Base-by-base conservation (phyloP, 1,140 invertebrate species). In the Neodiprion virginianus region DNA sequence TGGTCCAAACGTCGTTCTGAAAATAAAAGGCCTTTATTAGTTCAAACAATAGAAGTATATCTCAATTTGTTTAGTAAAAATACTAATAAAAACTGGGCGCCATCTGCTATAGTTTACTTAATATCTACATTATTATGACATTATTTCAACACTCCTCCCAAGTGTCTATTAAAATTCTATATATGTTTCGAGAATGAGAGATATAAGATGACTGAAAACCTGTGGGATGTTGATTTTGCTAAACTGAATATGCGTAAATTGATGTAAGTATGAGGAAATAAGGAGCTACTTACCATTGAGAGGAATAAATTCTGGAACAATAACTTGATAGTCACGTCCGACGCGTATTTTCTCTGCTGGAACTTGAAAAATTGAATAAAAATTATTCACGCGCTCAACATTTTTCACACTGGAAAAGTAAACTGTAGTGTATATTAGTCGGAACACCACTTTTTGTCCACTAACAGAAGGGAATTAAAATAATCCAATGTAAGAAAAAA, bases 291-390 rank as follows among this genome's bases (percentile, higher is more conserved):
- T 89, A 94, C 93, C 92, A 85, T 87, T 85, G 53, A 89, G 82
- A 73, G 91, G 90, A 76, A 91, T 85, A 72, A 95, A 89, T 79
- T 95, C 93, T 72, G 97, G 96, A 83, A 97, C 95, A 74, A 94
- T 91, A 17, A 96, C 96, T 89, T 99, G 97, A 87, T 95, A 98
- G 87, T 98, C 97, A 80, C 94, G 90, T 48, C 97, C 97, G 81
- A 98, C 96, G 81, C 97, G 91, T 85, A 98, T 98, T 88, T 97
- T 97, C 89, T 95, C 95, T 78, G 93, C 94, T 93, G 92, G 90
- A 90, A 93, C 93, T 91, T 83, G 9, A 79, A 82, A 75, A 84
- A 84, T 28, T 85, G 83, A 40, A 85, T 83, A 81, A 4, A 71
- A 67, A 11, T 23, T 69, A 40, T 40, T 5, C 28, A 40, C 28